These are phyloP conservation scores for Drosophila nigricruria DNA, from an alignment of 2,888 invertebrate genomes.

Conservation along the genomic window DNA sequence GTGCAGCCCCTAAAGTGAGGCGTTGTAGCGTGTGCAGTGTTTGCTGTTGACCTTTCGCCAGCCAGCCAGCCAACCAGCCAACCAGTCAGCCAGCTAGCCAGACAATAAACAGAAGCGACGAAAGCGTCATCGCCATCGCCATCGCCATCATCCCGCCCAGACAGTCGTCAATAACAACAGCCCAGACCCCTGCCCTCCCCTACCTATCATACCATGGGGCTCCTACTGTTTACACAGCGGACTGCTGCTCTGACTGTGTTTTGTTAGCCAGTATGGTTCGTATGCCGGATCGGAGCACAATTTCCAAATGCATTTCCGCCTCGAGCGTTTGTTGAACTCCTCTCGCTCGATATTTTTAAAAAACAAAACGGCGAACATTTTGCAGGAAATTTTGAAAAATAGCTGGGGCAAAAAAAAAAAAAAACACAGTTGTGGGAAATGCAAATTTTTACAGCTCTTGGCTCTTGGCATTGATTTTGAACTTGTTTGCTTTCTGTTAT, in stretches of 20 bases:
- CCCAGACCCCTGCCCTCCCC: not conserved
- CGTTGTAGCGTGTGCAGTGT: constrained; percentile 62
- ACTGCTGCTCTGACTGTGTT: constrained; percentile 50
- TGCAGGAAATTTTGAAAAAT: constrained; percentile 49
- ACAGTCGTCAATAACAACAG: constrained; percentile 76
- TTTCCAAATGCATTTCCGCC: constrained; percentile 74
- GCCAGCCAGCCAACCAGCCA: constrained; percentile 58
- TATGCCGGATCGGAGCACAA: constrained; percentile 39
- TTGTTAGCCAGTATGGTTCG: constrained; percentile 48
- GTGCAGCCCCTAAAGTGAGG: constrained; percentile 42
- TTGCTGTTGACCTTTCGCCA: constrained; percentile 65
- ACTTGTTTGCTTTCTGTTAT: constrained; percentile 50
- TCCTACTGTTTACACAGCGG: constrained; percentile 60
- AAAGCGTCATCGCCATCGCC: constrained; percentile 38
- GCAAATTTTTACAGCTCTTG: constrained; percentile 76
- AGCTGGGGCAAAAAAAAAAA: constrained; percentile 7
- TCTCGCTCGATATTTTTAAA: constrained; percentile 66
- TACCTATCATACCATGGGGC: not conserved
- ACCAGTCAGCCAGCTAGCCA: constrained; percentile 53
- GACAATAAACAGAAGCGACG: constrained; percentile 55
- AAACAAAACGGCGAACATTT: constrained; percentile 47
- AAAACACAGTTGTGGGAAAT: constrained; percentile 63
- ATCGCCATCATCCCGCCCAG: constrained; percentile 55
- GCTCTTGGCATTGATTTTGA: constrained; percentile 77
- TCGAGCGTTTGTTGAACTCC: constrained; percentile 70